phyloP scores from a whole-genome alignment of 2,113 vertebrate species.

The Setophaga petechia region DNA sequence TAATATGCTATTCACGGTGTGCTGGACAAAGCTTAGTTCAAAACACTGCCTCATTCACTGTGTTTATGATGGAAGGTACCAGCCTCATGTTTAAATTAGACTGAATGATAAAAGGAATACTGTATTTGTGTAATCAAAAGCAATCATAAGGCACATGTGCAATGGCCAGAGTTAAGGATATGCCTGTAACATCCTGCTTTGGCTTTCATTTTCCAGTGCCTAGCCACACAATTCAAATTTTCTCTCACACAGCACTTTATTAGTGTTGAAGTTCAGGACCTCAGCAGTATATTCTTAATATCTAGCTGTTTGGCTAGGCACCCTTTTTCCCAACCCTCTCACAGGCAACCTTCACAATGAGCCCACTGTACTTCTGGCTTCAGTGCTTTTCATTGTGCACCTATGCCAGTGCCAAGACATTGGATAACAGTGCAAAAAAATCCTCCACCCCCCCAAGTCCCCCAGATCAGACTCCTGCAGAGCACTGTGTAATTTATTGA shows the following conservation, averaged over 20 bases:
- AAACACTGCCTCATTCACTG: constrained; percentile 12
- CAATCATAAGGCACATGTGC: not conserved
- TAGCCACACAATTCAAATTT: not conserved
- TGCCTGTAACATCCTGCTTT: not conserved
- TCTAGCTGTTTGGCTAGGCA: not conserved
- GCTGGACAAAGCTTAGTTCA: constrained; percentile 24
- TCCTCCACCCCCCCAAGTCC: not conserved
- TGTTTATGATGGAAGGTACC: not conserved
- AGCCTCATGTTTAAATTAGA: not conserved
- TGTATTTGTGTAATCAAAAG: constrained; percentile 1
- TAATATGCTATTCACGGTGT: constrained; percentile 1
- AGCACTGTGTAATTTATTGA: constrained; percentile 9
- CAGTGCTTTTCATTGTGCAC: constrained; percentile 40
- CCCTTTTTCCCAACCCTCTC: not conserved
- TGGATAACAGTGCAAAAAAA: constrained; percentile 10
- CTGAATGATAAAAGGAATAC: constrained; percentile 8
- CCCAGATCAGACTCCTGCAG: not conserved
- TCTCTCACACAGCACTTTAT: not conserved
- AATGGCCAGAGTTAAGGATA: not conserved
- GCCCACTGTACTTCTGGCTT: constrained; percentile 20
- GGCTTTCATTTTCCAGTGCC: not conserved
- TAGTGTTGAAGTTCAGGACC: not conserved
- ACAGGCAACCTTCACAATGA: constrained; percentile 20
- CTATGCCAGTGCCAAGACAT: not conserved
- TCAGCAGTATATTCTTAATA: not conserved